A percentile compares a stretch with the other conserved stretches of the same genome.
Conservation (phyloP, 2,797 vertebrate genomes). For the Kryptopterus vitreolus region DNA sequence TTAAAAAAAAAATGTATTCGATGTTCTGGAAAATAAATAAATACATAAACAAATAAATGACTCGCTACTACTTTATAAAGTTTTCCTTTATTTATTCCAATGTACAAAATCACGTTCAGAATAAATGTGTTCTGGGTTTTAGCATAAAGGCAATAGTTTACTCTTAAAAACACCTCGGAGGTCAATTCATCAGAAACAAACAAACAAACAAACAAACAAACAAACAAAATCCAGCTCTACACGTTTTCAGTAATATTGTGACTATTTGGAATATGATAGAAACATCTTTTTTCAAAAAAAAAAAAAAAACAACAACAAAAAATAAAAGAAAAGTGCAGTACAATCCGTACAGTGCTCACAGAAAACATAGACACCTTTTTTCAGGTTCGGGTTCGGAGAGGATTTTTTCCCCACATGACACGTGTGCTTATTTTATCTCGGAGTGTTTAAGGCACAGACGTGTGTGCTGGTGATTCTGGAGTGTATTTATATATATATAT, state of each 20-base stretch:
- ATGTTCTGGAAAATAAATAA: too few species aligned
- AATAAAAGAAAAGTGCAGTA: slow-evolving; percentile 66
- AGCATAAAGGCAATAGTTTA: slow-evolving; percentile 71
- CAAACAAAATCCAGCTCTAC: slow-evolving; percentile 62
- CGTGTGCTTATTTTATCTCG: too few species aligned
- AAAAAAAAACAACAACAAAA: slow-evolving; percentile 54
- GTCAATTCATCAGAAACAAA: slow-evolving; percentile 58
- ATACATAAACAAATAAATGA: too few species aligned
- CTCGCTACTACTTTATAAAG: slow-evolving; percentile 55
- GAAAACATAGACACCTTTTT: slow-evolving; percentile 30
- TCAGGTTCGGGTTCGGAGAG: not conserved
- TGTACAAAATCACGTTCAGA: slow-evolving; percentile 76
- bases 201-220: slow-evolving; percentile 62
- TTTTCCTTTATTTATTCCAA: slow-evolving; percentile 79
- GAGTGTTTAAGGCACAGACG: slow-evolving; percentile 1
- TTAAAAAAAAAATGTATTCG: too few species aligned
- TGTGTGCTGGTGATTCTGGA: not conserved
- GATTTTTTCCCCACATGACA: too few species aligned
- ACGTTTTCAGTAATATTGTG: slow-evolving; percentile 68
- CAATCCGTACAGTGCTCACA: slow-evolving; percentile 53
- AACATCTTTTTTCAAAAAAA: slow-evolving; percentile 54
- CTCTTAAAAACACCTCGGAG: slow-evolving; percentile 65
- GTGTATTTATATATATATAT: too few species aligned
- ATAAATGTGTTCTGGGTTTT: slow-evolving; percentile 75
- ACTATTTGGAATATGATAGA: slow-evolving; percentile 73